Percentiles rank a stretch among this genome's conserved stretches.
Evolutionary conservation across 2,113 vertebrate genomes (phyloP).

Genomic region (Amphilophus citrinellus): DNA sequence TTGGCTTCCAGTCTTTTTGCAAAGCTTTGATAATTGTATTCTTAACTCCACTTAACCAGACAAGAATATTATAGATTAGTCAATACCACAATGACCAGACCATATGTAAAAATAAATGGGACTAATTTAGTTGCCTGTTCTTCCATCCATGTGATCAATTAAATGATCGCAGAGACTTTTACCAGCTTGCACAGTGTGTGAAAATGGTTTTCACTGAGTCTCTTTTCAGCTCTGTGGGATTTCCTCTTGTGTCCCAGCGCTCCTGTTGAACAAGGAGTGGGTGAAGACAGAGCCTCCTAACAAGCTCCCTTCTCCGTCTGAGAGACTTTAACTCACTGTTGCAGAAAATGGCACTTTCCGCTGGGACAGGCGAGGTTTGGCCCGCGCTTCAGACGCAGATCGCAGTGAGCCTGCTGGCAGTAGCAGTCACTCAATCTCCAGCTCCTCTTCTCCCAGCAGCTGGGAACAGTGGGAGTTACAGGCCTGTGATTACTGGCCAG

Average conservation of each 20-base stretch:
- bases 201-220: slow-evolving; percentile 62
- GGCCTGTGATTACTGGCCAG: slow-evolving; percentile 68
- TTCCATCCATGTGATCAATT: slow-evolving; percentile 28
- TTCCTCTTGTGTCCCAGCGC: slow-evolving; percentile 68
- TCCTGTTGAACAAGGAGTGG: slow-evolving; percentile 53
- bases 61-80: not conserved
- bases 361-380: slow-evolving; percentile 71
- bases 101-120: slow-evolving; percentile 27
- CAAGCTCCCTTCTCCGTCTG: slow-evolving; percentile 55
- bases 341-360: slow-evolving; percentile 73
- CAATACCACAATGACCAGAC: not conserved
- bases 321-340: slow-evolving; percentile 65
- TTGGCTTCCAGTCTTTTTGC: not conserved
- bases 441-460: slow-evolving; percentile 61
- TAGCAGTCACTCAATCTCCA: slow-evolving; percentile 54
- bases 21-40: too few relatives aligned
- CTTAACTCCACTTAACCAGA: not conserved
- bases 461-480: slow-evolving; percentile 75
- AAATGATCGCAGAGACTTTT: slow-evolving; percentile 56
- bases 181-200: slow-evolving; percentile 59
- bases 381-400: slow-evolving; percentile 65
- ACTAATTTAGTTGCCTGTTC: slow-evolving; percentile 5
- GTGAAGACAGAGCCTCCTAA: slow-evolving; percentile 54
- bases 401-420: slow-evolving; percentile 37
- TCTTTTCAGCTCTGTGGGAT: slow-evolving; percentile 61